Base-by-base conservation (phyloP, 2,113 vertebrate species). In the Mus spicilegus region DNA sequence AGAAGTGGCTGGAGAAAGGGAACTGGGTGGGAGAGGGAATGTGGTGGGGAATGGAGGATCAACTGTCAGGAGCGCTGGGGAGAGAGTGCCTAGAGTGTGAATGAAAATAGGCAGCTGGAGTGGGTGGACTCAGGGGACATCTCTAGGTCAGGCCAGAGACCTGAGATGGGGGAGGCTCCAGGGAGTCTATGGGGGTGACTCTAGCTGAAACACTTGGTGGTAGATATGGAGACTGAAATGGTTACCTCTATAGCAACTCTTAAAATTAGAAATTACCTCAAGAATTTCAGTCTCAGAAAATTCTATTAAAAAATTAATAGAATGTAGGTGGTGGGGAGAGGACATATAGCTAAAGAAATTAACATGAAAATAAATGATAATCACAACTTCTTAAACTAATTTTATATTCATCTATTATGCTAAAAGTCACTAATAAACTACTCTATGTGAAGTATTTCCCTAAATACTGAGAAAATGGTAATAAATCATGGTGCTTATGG, bases 251-350 rank as follows among this genome's bases (percentile, higher is more conserved):
- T 33, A 69, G 26, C 5, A 46, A 11, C 16, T 94, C 58, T 81
- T 91, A 56, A 93, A 92, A 94, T 56, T 56, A 63, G 93, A n/a
- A 95, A 82, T 73, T 28, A 85, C 2, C 33, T 91, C 93, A 54
- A 86, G 33, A 89, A 91, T 78, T 77, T 33, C 30, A 51, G 7
- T 61, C 42, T 95, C 89, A 70, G 51, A 90, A 0, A 85, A 84
- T 39, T n/a, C 11, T 84, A 93, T 69, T 26, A 88, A 36, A 42
- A 82, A 94, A 70, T 36, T 81, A 94, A 61, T 63, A 73, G 28
- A 26, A 33, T 42, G 26, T 4, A 19, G 9, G 51, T 9, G 8
- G 9, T 10, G 1, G 16, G 56, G 26, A 9, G 0, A 14, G 24
- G 56, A 19, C 22, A 20, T 13, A 51, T 36, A 58, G 58, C 13